phyloP scores from a whole-genome alignment of 2,888 invertebrate species.

The Dasysyrphus albostriatus region DNA sequence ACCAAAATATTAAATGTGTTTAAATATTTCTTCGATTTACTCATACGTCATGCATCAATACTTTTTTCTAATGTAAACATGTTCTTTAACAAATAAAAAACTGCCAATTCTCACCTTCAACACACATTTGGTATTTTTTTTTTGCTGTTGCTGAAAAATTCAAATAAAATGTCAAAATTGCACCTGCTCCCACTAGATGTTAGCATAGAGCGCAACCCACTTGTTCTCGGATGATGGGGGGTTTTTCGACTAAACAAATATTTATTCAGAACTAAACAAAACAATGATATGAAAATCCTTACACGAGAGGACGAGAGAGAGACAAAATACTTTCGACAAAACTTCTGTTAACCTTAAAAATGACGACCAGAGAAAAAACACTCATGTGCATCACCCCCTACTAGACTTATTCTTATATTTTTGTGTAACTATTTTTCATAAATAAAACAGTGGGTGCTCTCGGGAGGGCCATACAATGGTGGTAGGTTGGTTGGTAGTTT shows the following conservation, averaged over 20 bases:
- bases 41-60: not conserved
- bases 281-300: conserved; percentile 60
- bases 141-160: not conserved
- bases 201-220: not conserved
- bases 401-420: conserved; percentile 53
- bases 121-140: not conserved
- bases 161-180: conserved; percentile 21
- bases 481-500: not conserved
- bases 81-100: not conserved
- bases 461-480: conserved; percentile 27
- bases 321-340: conserved; percentile 39
- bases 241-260: conserved; percentile 21
- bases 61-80: not conserved
- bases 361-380: conserved; percentile 16
- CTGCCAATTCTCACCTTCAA: conserved; percentile 3
- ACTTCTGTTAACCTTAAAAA: conserved; percentile 41
- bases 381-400: conserved; percentile 29
- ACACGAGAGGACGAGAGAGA: conserved; percentile 8
- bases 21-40: not conserved
- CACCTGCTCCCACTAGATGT: conserved; percentile 2
- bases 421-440: conserved; percentile 40
- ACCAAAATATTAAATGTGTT: not conserved
- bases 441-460: conserved; percentile 46
- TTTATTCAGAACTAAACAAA: conserved; percentile 32
- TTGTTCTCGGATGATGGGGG: not conserved